A percentile compares a stretch with the other conserved stretches of the same genome.
These are phyloP conservation scores for Hemichromis elongatus DNA, from an alignment of 2,113 vertebrate species.

Conservation along the genomic window DNA sequence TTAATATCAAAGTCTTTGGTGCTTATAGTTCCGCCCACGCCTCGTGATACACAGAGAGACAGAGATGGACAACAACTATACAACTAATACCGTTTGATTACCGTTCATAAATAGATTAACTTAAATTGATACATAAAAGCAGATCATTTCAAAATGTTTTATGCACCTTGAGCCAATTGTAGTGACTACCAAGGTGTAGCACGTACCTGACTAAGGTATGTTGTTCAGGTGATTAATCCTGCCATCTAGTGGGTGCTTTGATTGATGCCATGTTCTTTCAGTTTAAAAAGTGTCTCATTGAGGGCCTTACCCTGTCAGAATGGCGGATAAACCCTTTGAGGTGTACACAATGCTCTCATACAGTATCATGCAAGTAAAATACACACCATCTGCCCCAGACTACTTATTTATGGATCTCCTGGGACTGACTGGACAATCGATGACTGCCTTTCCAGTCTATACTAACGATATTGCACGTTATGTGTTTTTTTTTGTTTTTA, in stretches of 20 bases:
- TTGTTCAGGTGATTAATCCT: background rate
- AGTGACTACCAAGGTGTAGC: background rate
- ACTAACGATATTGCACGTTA: background rate
- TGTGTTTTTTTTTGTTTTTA: background rate
- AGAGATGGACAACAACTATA: background rate
- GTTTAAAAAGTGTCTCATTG: background rate
- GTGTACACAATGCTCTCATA: background rate
- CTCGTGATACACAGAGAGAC: background rate
- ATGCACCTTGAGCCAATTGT: background rate
- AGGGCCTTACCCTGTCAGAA: slow-evolving; percentile 1
- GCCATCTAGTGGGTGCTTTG: slow-evolving; percentile 41
- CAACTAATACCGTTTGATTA: background rate
- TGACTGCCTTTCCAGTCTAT: background rate
- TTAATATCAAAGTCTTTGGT: background rate
- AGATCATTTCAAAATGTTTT: background rate
- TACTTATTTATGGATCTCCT: background rate
- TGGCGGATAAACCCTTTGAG: background rate
- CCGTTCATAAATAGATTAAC: background rate
- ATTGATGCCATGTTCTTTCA: background rate
- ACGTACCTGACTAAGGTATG: background rate
- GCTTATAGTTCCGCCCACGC: background rate
- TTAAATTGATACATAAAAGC: background rate
- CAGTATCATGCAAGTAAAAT: background rate
- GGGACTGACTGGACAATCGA: background rate
- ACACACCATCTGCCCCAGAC: background rate